Percentiles rank a stretch among this genome's conserved stretches.
These are phyloP conservation scores for Epinephelus cyanopodus DNA, from an alignment of 2,113 vertebrate species.

Conservation along the genomic window DNA sequence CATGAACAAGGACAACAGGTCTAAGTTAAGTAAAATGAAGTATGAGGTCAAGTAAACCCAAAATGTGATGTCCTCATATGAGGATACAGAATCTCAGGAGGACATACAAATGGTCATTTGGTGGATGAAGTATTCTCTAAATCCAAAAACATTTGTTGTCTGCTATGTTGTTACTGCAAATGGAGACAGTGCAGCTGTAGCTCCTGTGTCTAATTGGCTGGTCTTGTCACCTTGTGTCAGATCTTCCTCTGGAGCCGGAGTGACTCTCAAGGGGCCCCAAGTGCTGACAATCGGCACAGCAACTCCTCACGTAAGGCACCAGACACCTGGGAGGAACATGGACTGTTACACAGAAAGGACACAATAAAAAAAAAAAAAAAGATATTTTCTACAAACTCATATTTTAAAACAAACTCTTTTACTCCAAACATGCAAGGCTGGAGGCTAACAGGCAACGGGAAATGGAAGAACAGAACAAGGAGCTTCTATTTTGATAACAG, in stretches of 20 bases:
- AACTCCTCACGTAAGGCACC: constrained; percentile 43
- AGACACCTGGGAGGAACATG: constrained; percentile 43
- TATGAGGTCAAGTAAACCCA: too few relatives aligned
- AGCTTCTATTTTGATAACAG: constrained; percentile 71
- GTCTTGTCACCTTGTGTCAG: constrained; percentile 52
- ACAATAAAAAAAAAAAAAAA: constrained; percentile 45
- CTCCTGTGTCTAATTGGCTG: constrained; percentile 33
- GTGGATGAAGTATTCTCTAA: too few relatives aligned
- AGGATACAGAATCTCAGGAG: too few relatives aligned
- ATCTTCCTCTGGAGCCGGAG: constrained; percentile 54
- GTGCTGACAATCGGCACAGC: constrained; percentile 37
- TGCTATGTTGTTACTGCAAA: background rate
- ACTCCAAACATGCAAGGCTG: constrained; percentile 62
- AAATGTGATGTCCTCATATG: too few relatives aligned
- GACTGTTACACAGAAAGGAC: constrained; percentile 67
- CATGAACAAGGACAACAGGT: too few relatives aligned
- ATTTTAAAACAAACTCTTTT: constrained; percentile 69
- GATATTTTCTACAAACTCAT: constrained; percentile 76
- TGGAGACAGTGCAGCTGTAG: background rate
- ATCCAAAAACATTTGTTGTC: background rate
- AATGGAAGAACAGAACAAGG: constrained; percentile 56
- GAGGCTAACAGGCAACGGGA: constrained; percentile 35
- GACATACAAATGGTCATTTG: too few relatives aligned
- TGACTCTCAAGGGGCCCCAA: constrained; percentile 30
- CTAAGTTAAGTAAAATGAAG: too few relatives aligned